phyloP scores from a whole-genome alignment of 2,888 invertebrate species.

The Cephus pygmeus region DNA sequence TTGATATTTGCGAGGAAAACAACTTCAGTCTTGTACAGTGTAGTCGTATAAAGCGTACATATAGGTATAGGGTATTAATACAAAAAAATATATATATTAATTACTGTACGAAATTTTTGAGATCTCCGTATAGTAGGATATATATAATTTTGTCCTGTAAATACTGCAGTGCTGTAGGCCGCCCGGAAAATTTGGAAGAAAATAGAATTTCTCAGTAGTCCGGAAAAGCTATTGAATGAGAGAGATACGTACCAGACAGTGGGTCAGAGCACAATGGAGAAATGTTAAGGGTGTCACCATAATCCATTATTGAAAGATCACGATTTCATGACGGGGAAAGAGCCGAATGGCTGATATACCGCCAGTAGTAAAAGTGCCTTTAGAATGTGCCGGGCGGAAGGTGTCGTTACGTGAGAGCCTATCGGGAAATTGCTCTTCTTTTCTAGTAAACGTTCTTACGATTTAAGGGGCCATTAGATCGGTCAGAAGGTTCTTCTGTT shows the following conservation, averaged over 20 bases:
- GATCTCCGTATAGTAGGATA: no score
- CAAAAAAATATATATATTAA: no score
- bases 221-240: background rate
- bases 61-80: no score
- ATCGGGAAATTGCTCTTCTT: slow-evolving; percentile 28
- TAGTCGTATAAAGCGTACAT: no score
- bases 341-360: slow-evolving; percentile 34
- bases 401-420: slow-evolving; percentile 26
- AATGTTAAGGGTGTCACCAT: background rate
- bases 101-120: no score
- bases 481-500: background rate
- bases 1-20: no score
- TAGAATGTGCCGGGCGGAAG: slow-evolving; percentile 15
- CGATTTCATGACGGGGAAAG: slow-evolving; percentile 38
- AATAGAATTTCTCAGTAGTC: background rate
- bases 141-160: no score
- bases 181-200: background rate
- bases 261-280: background rate
- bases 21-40: no score
- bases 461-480: background rate
- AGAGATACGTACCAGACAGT: background rate
- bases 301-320: slow-evolving; percentile 36
- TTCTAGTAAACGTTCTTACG: background rate
- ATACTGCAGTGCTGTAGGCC: background rate
- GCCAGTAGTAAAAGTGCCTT: slow-evolving; percentile 31